phyloP scores from a whole-genome alignment of 2,113 vertebrate genomes.

The Vanacampus margaritifer region DNA sequence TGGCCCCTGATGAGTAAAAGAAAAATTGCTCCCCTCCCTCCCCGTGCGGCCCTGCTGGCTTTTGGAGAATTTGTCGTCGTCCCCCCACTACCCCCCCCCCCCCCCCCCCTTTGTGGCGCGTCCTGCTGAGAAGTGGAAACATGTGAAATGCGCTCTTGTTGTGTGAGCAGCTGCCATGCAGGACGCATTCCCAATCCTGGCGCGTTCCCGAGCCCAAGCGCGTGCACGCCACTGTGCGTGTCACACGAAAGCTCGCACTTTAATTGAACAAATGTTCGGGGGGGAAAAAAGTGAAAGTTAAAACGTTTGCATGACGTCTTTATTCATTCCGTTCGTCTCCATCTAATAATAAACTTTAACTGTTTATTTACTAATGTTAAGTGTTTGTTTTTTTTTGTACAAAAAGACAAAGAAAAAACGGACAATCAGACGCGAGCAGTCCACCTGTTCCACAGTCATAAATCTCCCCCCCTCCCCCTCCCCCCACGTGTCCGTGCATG shows the following conservation, averaged over 20 bases:
- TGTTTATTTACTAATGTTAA: slow-evolving; percentile 78
- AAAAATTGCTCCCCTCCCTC: too few species aligned
- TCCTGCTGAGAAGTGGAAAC: neutral
- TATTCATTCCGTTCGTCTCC: slow-evolving; percentile 76
- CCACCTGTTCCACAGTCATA: slow-evolving; percentile 63
- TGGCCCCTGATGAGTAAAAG: neutral
- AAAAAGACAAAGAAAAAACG: slow-evolving; percentile 78
- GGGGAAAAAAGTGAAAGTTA: neutral
- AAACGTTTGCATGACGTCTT: slow-evolving; percentile 61
- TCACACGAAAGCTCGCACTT: neutral
- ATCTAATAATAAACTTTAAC: slow-evolving; percentile 81
- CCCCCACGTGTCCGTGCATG: slow-evolving; percentile 39
- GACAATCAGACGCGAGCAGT: slow-evolving; percentile 74
- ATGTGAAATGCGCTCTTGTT: neutral
- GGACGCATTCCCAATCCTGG: neutral
- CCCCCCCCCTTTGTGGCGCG: neutral
- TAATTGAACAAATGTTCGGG: neutral
- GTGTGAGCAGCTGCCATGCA: neutral
- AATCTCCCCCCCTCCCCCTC: slow-evolving; percentile 66
- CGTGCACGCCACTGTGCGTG: neutral
- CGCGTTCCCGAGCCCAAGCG: neutral
- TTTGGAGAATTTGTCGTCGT: neutral
- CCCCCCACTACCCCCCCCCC: too few species aligned
- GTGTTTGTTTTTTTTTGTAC: slow-evolving; percentile 70
- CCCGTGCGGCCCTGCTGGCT: neutral